These are phyloP conservation scores for Altica lythri DNA, from an alignment of 2,888 invertebrate genomes.

Conservation along the genomic window DNA sequence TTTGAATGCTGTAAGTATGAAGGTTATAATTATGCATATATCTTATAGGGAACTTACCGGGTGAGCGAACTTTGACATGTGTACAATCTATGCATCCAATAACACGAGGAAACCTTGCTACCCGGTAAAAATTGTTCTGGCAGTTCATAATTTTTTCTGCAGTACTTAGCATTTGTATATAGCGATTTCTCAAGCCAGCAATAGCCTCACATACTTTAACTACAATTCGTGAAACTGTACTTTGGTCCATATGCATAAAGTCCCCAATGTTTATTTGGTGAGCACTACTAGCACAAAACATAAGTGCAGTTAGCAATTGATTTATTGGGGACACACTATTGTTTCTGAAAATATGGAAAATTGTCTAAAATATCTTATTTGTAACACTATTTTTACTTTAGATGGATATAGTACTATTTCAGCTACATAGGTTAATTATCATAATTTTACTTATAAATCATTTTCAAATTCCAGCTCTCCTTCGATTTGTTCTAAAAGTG, in stretches of 20 bases:
- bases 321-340: constrained; percentile 4
- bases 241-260: constrained; percentile 1
- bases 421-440: background rate
- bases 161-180: background rate
- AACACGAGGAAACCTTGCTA: constrained; percentile 7
- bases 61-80: constrained; percentile 8
- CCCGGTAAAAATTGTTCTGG: constrained; percentile 1
- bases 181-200: background rate
- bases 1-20: background rate
- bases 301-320: background rate
- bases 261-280: constrained; percentile 14
- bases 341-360: background rate
- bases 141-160: background rate
- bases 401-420: no score
- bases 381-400: no score
- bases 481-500: background rate
- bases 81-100: constrained; percentile 5
- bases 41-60: background rate
- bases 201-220: background rate
- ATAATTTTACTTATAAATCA: background rate
- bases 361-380: no score
- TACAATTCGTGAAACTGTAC: background rate
- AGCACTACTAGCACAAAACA: constrained; percentile 10
- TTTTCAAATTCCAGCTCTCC: background rate
- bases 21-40: background rate